Evolutionary conservation across 2,888 invertebrate genomes (phyloP), one percentile per base, ranked within the genome.

Genomic region (Drosophila incognita): DNA sequence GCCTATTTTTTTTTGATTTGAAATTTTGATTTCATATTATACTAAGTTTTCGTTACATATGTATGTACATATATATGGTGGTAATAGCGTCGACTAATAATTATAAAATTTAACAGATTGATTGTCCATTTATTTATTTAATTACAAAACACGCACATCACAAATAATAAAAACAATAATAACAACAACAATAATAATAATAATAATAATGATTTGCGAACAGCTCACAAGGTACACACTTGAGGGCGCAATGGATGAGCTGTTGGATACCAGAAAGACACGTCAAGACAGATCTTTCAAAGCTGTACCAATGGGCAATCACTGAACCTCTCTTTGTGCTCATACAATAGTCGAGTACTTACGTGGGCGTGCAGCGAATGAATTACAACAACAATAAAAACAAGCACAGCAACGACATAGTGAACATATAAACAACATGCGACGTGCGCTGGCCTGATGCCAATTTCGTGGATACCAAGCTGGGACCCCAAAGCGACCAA

Each of bases 271-370:
- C 64, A 60, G 29, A 51, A 42, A 72, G 67, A 38, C 73, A 82
- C 79, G 74, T 89, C 82, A 84, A 89, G 89, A 77, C 73, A 73
- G 73, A 84, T 89, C 87, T 77, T 79, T 89, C 87, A 89, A 76
- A 81, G 77, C 71, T 56, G 53, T 75, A 60, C 69, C 69, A 67
- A 76, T 79, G 79, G 79, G 56, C 79, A 74, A 65, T 70, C 69
- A 53, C 79, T 54, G 48, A 49, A 63, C 59, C 53, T 61, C 69
- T 71, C 58, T 60, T 40, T 64, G 54, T 58, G 48, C 21, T 33
- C 48, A 57, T 46, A 53, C 68, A 57, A 59, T 78, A 60, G 63
- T 69, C 79, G 52, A 84, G 85, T 82, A 69, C 72, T 75, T 72
- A 79, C 74, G 85, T 85, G 85, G 85, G 85, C 85, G 85, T 89